Base-by-base conservation (phyloP, 2,888 invertebrate genomes). In the Yponomeuta malinellus region DNA sequence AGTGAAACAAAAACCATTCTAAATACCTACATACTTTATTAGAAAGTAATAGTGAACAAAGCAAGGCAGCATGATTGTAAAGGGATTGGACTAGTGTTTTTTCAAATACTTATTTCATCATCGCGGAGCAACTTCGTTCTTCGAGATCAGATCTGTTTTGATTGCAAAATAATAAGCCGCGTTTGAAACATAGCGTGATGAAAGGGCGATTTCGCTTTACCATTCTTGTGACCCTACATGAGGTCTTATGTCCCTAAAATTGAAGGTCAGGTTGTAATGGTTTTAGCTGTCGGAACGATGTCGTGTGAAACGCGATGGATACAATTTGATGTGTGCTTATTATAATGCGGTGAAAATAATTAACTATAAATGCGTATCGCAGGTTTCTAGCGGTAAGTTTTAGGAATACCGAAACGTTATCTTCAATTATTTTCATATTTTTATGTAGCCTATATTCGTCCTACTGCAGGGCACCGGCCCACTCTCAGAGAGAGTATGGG, bases 161-260 rank as follows among this genome's bases (percentile, higher is more conserved):
- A 83, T 83, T 80, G 78, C 77, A 76, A 76, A 76, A 78, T 81
- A 82, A 80, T 79, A 74, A 76, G 74, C 73, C 67, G 67, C 70
- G 72, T 73, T 71, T 71, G 70, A 15, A 70, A 70, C 70, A 72
- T 84, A 76, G 84, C 83, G 81, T 84, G 84, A 72, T 77, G 72
- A 80, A 81, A 79, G 78, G 77, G 78, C 76, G 73, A 78, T 78
- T 79, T 79, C 75, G 76, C 78, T 73, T 76, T 74, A 71, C 68
- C 71, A 15, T 37, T 23, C 37, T 43, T n/a, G 31, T 68, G 48
- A 48, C 37, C 15, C 68, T n/a, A 10, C 8, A 43, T 59, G 52
- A 33, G 8, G 65, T 29, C 1, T 23, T 2, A 2, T 65, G n/a
- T 65, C 65, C 12, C 5, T 31, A 29, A 12, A 6, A 65, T 65